Evolutionary conservation across 2,888 invertebrate genomes (phyloP), one percentile per base, ranked within the genome.

Genomic region (Callyntrura guangdongensis): DNA sequence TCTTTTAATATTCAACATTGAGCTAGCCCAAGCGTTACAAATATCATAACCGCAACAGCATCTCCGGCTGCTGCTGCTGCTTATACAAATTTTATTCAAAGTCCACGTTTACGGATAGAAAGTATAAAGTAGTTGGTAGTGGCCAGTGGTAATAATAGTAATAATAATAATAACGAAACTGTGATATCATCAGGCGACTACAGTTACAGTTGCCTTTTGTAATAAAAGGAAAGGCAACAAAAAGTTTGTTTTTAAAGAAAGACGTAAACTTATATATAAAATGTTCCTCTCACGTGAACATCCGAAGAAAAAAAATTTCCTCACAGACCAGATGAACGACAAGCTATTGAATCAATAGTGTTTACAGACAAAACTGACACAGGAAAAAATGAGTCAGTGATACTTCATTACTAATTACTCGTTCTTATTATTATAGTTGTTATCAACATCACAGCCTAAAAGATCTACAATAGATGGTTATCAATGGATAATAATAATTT

Each of bases 401-500:
- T 36, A 6, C 14, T 53, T 12, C 17, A 1, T 74, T 5, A 4
- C 45, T 49, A 20, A 17, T 49, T 74, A 49, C 0, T 74, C 6
- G 9, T 47, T 22, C 22, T 49, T 49, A 74, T 45, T 45, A 72
- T 72, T 12, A 53, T 9, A 45, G 14, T 45, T 36, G 36, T 36
- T 45, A 72, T 72, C 67, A 36, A 4, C 6, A 47, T 47, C n/a
- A 67, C 36, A 64, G 64, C 25, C 59, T 59, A 82, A 17, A 82
- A 82, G 11, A 22, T 22, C 22, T 45, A 72, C 5, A 61, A 27
- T 72, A 47, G 72, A 72, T 72, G 47, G 5, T 8, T 47, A 47
- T 69, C 69, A 36, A 69, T 74, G 36, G 47, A 12, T 53, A 53
- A 25, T 53, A 53, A 25, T 36, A 36, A 53, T 22, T 67, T 27